Evolutionary conservation across 2,888 invertebrate genomes (phyloP).

Genomic region (Meta bourneti): DNA sequence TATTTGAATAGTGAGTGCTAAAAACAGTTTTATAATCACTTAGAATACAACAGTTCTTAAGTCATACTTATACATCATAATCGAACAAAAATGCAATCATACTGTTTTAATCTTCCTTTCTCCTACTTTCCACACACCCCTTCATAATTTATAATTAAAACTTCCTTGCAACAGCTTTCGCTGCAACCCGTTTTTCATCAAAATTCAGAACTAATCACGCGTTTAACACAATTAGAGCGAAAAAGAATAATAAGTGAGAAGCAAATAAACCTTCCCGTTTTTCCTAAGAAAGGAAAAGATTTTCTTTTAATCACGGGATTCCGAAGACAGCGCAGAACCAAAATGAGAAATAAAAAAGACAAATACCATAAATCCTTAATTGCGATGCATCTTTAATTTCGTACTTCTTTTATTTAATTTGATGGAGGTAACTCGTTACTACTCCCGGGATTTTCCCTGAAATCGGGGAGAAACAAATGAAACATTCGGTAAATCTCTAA

Average conservation of each 20-base stretch:
- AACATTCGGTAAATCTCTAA: not conserved
- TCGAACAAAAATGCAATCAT: not conserved
- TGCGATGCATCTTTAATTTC: not conserved
- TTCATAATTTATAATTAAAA: not conserved
- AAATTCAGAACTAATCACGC: not conserved
- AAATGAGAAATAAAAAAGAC: not conserved
- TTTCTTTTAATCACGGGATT: not conserved
- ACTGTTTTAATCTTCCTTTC: not conserved
- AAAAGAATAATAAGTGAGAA: not conserved
- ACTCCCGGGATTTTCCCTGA: not conserved
- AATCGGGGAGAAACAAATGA: not conserved
- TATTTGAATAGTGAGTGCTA: too few species aligned
- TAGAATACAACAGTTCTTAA: too few species aligned
- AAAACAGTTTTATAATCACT: too few species aligned
- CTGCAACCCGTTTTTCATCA: not conserved
- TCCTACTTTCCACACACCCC: too few species aligned
- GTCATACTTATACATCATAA: too few species aligned
- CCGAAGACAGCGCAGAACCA: not conserved
- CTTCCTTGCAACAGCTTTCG: not conserved
- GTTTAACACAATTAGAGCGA: not conserved
- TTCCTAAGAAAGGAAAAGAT: not conserved
- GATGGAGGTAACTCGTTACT: not conserved
- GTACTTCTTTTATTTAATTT: conserved; percentile 6
- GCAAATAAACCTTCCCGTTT: not conserved
- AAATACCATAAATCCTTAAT: not conserved